Conservation (phyloP, 2,797 vertebrate genomes). For the Gymnodraco acuticeps region DNA sequence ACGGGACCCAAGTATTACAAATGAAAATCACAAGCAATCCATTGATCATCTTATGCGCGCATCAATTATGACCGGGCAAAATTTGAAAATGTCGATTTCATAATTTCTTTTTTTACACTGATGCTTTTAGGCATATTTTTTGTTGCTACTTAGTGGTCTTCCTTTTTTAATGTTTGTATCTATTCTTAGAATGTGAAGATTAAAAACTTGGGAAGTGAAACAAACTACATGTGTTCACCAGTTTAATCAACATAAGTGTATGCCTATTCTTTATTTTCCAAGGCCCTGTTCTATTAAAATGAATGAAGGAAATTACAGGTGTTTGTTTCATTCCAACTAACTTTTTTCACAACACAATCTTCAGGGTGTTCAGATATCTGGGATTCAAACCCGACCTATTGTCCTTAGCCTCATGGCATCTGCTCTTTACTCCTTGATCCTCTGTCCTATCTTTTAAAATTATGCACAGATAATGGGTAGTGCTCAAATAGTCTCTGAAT, state of each 20-base stretch:
- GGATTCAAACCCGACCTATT: too few relatives aligned
- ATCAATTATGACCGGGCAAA: not conserved
- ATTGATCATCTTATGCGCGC: not conserved
- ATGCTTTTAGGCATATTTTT: not conserved
- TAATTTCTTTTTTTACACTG: too few relatives aligned
- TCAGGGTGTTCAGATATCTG: too few relatives aligned
- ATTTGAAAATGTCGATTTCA: not conserved
- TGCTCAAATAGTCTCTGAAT: not conserved
- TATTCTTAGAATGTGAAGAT: not conserved
- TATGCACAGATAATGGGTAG: too few relatives aligned
- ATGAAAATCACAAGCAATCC: conserved; percentile 51
- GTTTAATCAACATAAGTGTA: conserved; percentile 8
- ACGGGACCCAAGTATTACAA: conserved; percentile 76
- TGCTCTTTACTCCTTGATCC: too few relatives aligned
- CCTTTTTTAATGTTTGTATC: not conserved
- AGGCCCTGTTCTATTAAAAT: conserved; percentile 50
- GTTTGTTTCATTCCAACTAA: not conserved
- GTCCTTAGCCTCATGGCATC: too few relatives aligned
- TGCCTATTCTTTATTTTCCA: conserved; percentile 13
- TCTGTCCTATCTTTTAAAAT: not conserved
- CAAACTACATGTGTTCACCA: conserved; percentile 22
- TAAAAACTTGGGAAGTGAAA: conserved; percentile 6
- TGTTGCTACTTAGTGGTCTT: conserved; percentile 1
- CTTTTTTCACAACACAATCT: not conserved
- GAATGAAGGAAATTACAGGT: not conserved